These are phyloP conservation scores for Champsocephalus esox DNA, from an alignment of 2,797 vertebrate species.

Conservation along the genomic window DNA sequence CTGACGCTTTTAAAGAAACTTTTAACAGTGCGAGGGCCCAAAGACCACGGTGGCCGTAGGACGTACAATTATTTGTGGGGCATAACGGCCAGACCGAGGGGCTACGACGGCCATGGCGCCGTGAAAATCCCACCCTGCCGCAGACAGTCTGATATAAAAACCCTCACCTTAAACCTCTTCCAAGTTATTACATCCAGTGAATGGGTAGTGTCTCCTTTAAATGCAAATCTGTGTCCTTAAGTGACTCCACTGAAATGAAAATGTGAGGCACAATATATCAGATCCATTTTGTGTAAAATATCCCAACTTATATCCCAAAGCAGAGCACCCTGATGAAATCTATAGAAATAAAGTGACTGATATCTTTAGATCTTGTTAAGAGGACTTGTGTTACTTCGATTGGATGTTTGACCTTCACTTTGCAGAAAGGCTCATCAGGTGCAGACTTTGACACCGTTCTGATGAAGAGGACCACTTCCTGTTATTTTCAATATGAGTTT, in stretches of 20 bases:
- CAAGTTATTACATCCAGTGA: conserved; percentile 3
- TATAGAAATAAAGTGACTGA: neutral
- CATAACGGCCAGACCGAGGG: too few relatives aligned
- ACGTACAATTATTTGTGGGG: too few relatives aligned
- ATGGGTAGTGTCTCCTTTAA: neutral
- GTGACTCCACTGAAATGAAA: neutral
- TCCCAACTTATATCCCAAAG: too few relatives aligned
- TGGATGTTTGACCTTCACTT: neutral
- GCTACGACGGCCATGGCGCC: too few relatives aligned
- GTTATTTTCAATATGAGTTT: neutral
- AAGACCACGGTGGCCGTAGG: too few relatives aligned
- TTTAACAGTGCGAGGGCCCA: too few relatives aligned
- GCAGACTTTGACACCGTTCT: neutral
- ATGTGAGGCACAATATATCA: neutral
- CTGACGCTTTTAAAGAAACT: too few relatives aligned
- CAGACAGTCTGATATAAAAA: conserved; percentile 13
- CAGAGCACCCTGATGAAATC: too few relatives aligned
- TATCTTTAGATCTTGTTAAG: neutral
- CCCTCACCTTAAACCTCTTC: neutral
- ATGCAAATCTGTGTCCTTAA: conserved; percentile 14
- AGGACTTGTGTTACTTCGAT: neutral
- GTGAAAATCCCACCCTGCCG: neutral
- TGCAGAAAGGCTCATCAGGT: neutral
- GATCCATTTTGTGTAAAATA: neutral
- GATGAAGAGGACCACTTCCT: neutral